Evolutionary conservation across 1,140 invertebrate species (phyloP), one percentile per base, ranked within the genome.

Genomic region (Lepidurus couesii): DNA sequence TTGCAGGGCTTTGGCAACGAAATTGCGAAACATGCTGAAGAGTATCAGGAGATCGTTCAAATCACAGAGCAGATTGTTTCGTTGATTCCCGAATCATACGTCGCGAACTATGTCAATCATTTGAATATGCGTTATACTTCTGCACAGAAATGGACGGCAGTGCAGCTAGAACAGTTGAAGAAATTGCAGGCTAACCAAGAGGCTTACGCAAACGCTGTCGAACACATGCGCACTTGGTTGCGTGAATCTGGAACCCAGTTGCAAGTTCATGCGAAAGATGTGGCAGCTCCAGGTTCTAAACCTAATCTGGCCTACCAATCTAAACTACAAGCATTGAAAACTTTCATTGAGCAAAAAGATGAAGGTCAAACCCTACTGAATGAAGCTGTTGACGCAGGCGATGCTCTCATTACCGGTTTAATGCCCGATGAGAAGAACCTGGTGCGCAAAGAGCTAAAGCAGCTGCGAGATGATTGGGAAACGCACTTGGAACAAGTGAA

Each of bases 361-460:
- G 87, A 90, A 80, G 94, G 94, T 1, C 91, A 95, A 82, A 84
- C 87, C 10, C 85, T 94, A 44, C 86, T 97, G 0, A 95, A 93
- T 82, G 90, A 88, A 82, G 92, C 93, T 7, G 89, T 95, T 8
- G 93, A 95, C 84, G 88, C 91, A 75, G 95, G 95, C 11, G 96
- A 98, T 86, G 89, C 90, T 73, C 85, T 98, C 1, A 96, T 96
- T 81, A 90, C 94, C 9, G 91, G 92, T 42, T 93, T 97, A 4
- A 94, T 92, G 8, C 91, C 92, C 16, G 93, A 95, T 84, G 92
- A 95, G 76, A 88, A 95, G 79, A 95, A 98, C 82, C 85, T 87
- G 21, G 92, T 98, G 45, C 89, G 96, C 79, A 88, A 89, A 77
- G 93, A 97, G 83, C 84, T 98, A 42, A 89, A 94, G 83, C 87